A percentile compares a stretch with the other conserved stretches of the same genome.
Evolutionary conservation across 2,113 vertebrate species (phyloP).

Genomic region (Bujurquina vittata): DNA sequence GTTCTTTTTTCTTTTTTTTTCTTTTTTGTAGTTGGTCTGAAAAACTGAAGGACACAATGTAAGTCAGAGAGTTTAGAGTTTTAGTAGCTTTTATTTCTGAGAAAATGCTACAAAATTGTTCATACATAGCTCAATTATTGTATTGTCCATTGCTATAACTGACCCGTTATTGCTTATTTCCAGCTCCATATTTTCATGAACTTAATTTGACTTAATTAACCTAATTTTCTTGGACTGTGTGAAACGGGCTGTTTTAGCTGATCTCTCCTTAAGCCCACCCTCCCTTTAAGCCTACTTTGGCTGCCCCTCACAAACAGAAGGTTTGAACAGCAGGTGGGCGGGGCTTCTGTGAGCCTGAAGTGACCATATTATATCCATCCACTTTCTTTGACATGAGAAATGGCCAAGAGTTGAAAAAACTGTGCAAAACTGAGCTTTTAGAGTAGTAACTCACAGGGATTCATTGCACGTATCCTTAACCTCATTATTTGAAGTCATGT

Average conservation of each 20-base stretch:
- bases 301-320: background rate
- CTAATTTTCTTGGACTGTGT: background rate
- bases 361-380: background rate
- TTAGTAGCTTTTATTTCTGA: background rate
- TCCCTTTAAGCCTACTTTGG: background rate
- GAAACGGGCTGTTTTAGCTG: background rate
- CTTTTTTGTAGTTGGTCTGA: background rate
- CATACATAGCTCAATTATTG: background rate
- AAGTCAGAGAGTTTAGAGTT: background rate
- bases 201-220: background rate
- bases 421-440: background rate
- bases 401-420: background rate
- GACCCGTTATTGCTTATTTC: background rate
- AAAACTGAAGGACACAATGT: background rate
- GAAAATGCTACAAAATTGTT: background rate
- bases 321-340: background rate
- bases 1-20: fast-evolving
- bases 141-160: background rate
- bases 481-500: background rate
- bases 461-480: background rate
- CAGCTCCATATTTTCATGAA: background rate
- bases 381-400: background rate
- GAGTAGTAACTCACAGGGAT: background rate
- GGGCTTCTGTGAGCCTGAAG: background rate
- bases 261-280: background rate